Base-by-base conservation (phyloP, 2,888 invertebrate genomes). In the Gari tellinella region DNA sequence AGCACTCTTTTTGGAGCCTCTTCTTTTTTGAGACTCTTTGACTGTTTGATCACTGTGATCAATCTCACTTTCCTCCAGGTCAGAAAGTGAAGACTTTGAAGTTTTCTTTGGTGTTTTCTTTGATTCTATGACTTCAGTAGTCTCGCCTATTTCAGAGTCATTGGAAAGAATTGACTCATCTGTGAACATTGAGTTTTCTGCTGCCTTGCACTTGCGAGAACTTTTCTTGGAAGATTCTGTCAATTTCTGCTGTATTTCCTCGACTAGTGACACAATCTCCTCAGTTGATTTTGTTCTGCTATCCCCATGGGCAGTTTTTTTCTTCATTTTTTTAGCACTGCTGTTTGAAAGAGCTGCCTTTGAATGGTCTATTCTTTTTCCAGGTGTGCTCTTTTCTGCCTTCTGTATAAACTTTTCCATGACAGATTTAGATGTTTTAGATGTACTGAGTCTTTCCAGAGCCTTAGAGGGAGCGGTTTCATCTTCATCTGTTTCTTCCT, bases 111-210 rank as follows among this genome's bases (percentile, higher is more conserved):
- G 61, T 19, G 55, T 19, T 43, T 45, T 43, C 7, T 26, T 53
- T 45, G 43, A 25, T 62, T 26, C n/a, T 25, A 25, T 31, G 15
- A 2, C 1, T 31, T 52, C 53, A 14, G 8, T 21, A 12, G 45
- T 15, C 31, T 43, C 31, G 37, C 23, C 26, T 2, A 14, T 26
- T 31, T 48, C 38, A 10, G 46, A 26, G 12, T 31, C 37, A 17
- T 10, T 8, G 14, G 68, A 68, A 14, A 56, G 62, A 17, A 62
- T 26, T 19, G 68, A 68, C 31, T 62, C 61, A 51, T 68, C 62
- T 21, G 70, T 70, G 23, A 70, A 70, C 70, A 70, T 64, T 58
- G 60, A 55, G 23, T 57, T 57, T 31, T 70, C 70, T 53, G 64
- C 53, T 0, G 43, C 48, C 0, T 55, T 53, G 14, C 25, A 23